Conservation (phyloP, 2,797 vertebrate species). For the Sebastes paucispinis region DNA sequence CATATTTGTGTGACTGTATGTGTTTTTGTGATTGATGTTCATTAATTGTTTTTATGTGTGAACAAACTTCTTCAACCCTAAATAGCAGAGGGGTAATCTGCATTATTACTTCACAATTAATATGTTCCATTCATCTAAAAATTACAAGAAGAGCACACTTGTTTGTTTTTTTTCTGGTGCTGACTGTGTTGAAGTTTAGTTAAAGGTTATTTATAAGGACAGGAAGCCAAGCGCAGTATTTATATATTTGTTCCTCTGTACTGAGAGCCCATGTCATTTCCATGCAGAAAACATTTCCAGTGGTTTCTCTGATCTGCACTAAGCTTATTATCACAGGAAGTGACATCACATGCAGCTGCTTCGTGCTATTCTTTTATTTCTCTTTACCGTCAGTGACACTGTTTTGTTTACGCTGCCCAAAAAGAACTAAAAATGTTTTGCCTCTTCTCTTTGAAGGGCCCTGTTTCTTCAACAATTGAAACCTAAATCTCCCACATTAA, state of each 20-base stretch:
- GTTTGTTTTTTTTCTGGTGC: background rate
- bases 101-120: background rate
- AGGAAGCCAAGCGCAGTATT: constrained; percentile 9
- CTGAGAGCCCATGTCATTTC: constrained; percentile 16
- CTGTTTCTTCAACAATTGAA: background rate
- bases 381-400: background rate
- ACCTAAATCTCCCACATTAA: background rate
- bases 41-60: background rate
- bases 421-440: background rate
- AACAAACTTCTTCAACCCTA: background rate
- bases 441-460: background rate
- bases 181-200: background rate
- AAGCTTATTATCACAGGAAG: constrained; percentile 41
- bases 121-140: background rate
- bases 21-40: background rate
- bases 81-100: background rate
- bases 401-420: background rate
- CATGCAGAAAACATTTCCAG: constrained; percentile 24
- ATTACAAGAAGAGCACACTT: background rate
- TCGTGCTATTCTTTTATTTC: background rate
- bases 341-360: constrained; percentile 17
- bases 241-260: constrained; percentile 20
- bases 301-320: background rate
- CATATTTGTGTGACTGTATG: too few species aligned
- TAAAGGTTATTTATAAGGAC: constrained; percentile 2